These are phyloP conservation scores for Limenitis camilla DNA, from an alignment of 2,888 invertebrate species.

Conservation along the genomic window DNA sequence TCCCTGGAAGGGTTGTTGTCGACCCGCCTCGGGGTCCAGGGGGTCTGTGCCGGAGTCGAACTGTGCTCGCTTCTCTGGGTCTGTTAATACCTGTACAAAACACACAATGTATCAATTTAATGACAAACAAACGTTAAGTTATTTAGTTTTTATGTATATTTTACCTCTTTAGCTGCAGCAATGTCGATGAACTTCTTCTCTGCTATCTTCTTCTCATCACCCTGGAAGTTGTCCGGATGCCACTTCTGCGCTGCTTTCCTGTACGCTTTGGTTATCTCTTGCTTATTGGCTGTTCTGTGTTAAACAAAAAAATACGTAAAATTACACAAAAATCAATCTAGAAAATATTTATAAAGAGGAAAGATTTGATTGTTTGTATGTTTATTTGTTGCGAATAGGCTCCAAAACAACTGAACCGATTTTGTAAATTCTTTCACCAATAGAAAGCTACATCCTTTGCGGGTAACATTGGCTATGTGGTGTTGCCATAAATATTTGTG, in stretches of 20 bases:
- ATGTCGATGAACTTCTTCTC: conserved; percentile 99
- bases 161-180: conserved; percentile 99
- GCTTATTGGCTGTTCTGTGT: conserved; percentile 85
- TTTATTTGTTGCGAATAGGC: too few species aligned
- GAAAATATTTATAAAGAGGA: too few species aligned
- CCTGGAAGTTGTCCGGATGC: conserved; percentile 97
- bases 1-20: conserved; percentile 51
- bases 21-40: conserved; percentile 90
- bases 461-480: too few species aligned
- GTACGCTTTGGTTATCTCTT: conserved; percentile 96
- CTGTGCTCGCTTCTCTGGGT: conserved; percentile 92
- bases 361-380: too few species aligned
- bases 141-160: background rate
- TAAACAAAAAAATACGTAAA: too few species aligned
- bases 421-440: too few species aligned
- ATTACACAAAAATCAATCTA: too few species aligned
- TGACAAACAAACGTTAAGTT: conserved; percentile 55
- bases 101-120: too few species aligned
- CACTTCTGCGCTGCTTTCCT: conserved; percentile 97
- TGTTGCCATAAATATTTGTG: too few species aligned
- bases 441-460: too few species aligned
- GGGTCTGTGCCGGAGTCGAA: conserved; percentile 98
- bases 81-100: conserved; percentile 78
- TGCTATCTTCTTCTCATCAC: conserved; percentile 93
- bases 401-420: too few species aligned